These are phyloP conservation scores for Laticauda laticaudata DNA, from an alignment of 2,113 vertebrate genomes.

Conservation along the genomic window DNA sequence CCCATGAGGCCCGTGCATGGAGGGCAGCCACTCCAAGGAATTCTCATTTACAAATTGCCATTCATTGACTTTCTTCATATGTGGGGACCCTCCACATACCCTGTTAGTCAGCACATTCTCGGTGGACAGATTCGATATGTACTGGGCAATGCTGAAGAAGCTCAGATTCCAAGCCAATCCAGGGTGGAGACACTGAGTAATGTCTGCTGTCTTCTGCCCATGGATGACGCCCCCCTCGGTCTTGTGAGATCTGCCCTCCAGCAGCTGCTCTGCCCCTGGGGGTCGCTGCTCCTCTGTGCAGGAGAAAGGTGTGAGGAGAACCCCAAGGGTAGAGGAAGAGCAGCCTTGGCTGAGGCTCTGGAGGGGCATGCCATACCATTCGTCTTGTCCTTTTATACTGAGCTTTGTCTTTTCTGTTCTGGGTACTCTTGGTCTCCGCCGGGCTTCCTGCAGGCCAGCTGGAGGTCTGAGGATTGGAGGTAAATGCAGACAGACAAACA, in stretches of 20 bases:
- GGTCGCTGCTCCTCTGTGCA: background rate
- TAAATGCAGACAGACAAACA: background rate
- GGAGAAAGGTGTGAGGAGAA: background rate
- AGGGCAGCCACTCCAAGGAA: background rate
- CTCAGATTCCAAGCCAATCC: background rate
- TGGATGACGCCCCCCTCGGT: background rate
- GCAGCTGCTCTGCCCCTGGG: background rate
- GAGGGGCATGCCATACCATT: background rate
- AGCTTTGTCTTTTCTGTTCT: background rate
- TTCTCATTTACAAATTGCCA: background rate
- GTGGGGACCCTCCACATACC: background rate
- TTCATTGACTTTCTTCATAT: background rate
- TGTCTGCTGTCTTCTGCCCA: background rate
- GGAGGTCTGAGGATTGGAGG: background rate
- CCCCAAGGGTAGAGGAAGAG: background rate
- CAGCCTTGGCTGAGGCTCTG: background rate
- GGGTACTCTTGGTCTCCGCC: background rate
- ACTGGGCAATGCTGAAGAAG: background rate
- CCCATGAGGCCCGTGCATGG: background rate
- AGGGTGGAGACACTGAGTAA: background rate
- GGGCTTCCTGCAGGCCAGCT: background rate
- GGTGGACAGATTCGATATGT: background rate
- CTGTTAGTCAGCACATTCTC: background rate
- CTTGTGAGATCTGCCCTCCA: background rate
- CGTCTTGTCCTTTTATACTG: background rate